Conservation (phyloP, 2,797 vertebrate genomes). For the Pangasius larnaudii region DNA sequence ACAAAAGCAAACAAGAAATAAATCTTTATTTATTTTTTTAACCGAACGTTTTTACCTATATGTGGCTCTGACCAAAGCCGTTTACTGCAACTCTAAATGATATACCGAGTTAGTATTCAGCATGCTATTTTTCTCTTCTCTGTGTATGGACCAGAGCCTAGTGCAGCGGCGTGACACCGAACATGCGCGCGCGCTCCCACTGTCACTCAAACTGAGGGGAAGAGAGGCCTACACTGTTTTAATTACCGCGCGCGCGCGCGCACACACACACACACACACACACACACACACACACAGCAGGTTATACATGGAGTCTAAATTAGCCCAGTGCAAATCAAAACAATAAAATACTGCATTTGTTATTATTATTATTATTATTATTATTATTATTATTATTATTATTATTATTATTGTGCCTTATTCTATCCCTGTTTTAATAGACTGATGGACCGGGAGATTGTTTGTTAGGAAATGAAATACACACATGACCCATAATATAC, state of each 20-base stretch:
- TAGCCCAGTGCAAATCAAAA: neutral
- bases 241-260: neutral
- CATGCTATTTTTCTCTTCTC: neutral
- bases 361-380: conserved; percentile 20
- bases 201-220: conserved; percentile 16
- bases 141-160: neutral
- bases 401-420: neutral
- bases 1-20: neutral
- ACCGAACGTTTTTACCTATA: too few relatives aligned
- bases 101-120: neutral
- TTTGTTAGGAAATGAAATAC: conserved; percentile 43
- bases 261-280: neutral
- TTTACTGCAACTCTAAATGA: neutral
- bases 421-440: neutral
- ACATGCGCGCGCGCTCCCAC: neutral
- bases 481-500: neutral
- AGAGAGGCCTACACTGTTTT: neutral
- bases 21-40: neutral
- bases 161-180: neutral
- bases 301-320: neutral
- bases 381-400: neutral
- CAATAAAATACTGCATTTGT: neutral
- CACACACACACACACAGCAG: neutral
- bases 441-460: conserved; percentile 39
- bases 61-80: neutral